Conservation (phyloP, 2,888 invertebrate species). For the Cataglyphis livida region DNA sequence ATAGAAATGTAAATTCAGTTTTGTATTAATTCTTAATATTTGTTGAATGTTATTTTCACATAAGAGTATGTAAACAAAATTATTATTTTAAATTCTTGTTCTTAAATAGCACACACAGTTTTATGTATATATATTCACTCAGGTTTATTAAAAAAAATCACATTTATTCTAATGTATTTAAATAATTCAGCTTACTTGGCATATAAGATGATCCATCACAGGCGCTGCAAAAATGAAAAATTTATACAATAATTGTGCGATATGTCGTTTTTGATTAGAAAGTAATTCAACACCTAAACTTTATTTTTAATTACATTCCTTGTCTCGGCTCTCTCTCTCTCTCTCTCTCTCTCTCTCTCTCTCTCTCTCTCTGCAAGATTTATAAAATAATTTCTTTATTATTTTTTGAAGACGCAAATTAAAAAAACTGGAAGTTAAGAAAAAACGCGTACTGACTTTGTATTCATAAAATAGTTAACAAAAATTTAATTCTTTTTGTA, state of each 20-base stretch:
- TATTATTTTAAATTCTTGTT: not conserved
- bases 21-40: not conserved
- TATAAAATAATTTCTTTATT: not conserved
- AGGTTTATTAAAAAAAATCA: not conserved
- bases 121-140: not conserved
- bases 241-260: not conserved
- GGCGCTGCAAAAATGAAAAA: conserved; percentile 1
- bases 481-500: not conserved
- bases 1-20: not conserved
- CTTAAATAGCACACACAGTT: not conserved
- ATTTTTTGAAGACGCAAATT: not conserved
- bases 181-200: not conserved
- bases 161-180: not conserved
- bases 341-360: too few relatives aligned
- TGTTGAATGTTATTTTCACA: not conserved
- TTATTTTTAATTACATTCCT: not conserved
- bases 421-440: not conserved
- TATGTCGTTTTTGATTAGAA: conserved; percentile 52
- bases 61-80: not conserved
- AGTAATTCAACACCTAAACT: conserved; percentile 51
- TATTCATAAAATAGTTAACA: not conserved
- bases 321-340: not conserved
- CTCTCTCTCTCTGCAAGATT: not conserved
- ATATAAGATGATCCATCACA: not conserved
- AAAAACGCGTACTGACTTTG: not conserved